Conservation (phyloP, 2,888 invertebrate species). For the Catocala nupta region DNA sequence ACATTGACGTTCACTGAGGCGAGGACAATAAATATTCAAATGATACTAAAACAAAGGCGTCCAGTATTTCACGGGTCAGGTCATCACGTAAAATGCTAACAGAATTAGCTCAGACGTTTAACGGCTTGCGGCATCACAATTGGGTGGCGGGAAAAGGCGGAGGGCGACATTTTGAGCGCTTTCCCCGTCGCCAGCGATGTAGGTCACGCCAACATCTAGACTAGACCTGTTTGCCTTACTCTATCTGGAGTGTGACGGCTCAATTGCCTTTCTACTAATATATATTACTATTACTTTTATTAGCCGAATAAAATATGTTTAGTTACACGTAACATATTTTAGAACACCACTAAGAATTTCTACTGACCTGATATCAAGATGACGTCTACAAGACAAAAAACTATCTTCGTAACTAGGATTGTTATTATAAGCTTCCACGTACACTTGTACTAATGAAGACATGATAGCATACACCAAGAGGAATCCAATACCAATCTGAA, state of each 20-base stretch:
- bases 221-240: conserved; percentile 51
- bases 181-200: conserved; percentile 62
- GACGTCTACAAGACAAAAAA: background rate
- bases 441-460: too few species aligned
- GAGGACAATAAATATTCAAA: conserved; percentile 35
- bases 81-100: conserved; percentile 55
- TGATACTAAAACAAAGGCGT: conserved; percentile 44
- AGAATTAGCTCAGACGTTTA: conserved; percentile 63
- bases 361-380: too few species aligned
- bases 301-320: conserved; percentile 14
- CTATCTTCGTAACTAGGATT: too few species aligned
- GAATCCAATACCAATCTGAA: too few species aligned
- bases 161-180: conserved; percentile 62
- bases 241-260: conserved; percentile 55
- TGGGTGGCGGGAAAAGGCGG: conserved; percentile 62
- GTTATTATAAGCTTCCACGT: too few species aligned
- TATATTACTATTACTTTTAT: conserved; percentile 33
- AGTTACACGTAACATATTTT: too few species aligned
- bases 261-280: conserved; percentile 37
- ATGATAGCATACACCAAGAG: too few species aligned
- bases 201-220: conserved; percentile 67
- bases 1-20: conserved; percentile 16
- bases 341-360: too few species aligned
- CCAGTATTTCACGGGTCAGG: conserved; percentile 54
- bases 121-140: conserved; percentile 60